Conservation (phyloP, 2,797 vertebrate species). For the Thalassophryne amazonica region DNA sequence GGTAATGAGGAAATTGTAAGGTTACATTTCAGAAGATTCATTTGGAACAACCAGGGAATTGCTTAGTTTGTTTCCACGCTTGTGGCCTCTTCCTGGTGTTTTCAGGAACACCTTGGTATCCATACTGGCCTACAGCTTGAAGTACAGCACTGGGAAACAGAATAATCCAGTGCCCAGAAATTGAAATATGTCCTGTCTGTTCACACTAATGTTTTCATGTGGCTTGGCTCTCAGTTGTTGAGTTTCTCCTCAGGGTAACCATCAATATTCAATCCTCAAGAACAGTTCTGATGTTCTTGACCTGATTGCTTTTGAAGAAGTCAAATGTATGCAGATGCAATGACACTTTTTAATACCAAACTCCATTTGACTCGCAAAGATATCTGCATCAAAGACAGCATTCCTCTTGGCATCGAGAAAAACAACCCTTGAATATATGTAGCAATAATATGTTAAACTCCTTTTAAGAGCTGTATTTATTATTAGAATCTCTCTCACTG, state of each 20-base stretch:
- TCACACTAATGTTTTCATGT: slow-evolving; percentile 16
- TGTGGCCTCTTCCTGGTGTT: slow-evolving; percentile 4
- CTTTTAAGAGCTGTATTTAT: not conserved
- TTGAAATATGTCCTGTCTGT: not conserved
- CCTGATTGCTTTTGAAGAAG: slow-evolving; percentile 7
- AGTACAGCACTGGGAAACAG: not conserved
- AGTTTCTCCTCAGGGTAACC: not conserved
- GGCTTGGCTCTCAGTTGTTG: not conserved
- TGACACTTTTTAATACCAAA: not conserved
- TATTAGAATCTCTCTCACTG: not conserved
- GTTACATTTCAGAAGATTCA: slow-evolving; percentile 11
- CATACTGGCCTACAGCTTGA: not conserved
- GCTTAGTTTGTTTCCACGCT: slow-evolving; percentile 16
- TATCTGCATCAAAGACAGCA: not conserved
- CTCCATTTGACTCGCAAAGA: not conserved
- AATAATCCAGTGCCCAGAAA: not conserved
- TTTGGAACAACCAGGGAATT: slow-evolving; percentile 1
- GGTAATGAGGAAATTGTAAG: slow-evolving; percentile 6
- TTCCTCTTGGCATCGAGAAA: not conserved
- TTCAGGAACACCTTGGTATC: not conserved
- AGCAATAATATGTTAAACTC: not conserved
- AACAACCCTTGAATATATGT: not conserved
- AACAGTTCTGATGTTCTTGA: slow-evolving; percentile 16
- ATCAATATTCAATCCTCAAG: not conserved
- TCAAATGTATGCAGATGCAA: not conserved